Percentiles rank a stretch among this genome's conserved stretches.
Evolutionary conservation across 1,140 invertebrate species (phyloP).

Genomic region (Delia radicum): DNA sequence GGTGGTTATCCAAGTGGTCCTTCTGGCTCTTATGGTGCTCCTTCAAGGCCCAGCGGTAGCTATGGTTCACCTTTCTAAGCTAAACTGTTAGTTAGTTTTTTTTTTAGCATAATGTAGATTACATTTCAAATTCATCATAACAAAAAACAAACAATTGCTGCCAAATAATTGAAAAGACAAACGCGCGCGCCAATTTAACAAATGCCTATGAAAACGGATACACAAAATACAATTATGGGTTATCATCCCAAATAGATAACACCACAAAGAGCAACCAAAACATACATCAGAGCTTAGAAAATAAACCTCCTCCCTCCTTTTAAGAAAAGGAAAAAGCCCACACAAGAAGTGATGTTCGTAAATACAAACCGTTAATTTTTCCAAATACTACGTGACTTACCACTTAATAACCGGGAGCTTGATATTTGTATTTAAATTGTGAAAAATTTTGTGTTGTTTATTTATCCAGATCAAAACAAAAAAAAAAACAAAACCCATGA

Average conservation of each 20-base stretch:
- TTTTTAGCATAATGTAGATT: slow-evolving; percentile 15
- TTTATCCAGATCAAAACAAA: background rate
- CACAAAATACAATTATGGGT: background rate
- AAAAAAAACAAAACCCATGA: no score
- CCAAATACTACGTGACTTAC: background rate
- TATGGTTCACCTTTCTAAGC: slow-evolving; percentile 56
- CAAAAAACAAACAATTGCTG: slow-evolving; percentile 42
- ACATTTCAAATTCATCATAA: slow-evolving; percentile 26
- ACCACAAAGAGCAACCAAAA: slow-evolving; percentile 8
- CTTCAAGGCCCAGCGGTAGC: slow-evolving; percentile 51
- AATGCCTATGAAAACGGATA: slow-evolving; percentile 20
- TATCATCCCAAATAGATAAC: slow-evolving; percentile 21
- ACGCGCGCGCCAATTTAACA: slow-evolving; percentile 13
- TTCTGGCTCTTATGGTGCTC: slow-evolving; percentile 56
- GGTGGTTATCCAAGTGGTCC: slow-evolving; percentile 49
- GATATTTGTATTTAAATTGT: slow-evolving; percentile 5
- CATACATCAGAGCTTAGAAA: background rate
- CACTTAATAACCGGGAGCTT: background rate
- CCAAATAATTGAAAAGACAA: slow-evolving; percentile 33
- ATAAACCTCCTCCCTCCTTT: background rate
- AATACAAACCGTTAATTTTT: background rate
- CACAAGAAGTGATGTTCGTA: slow-evolving; percentile 1
- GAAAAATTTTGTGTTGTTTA: background rate
- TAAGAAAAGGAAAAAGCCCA: no score
- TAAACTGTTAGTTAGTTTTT: slow-evolving; percentile 7